A percentile compares a stretch with the other conserved stretches of the same genome.
Evolutionary conservation across 1,140 invertebrate species (phyloP).

Genomic region (Drosophila sulfurigaster): DNA sequence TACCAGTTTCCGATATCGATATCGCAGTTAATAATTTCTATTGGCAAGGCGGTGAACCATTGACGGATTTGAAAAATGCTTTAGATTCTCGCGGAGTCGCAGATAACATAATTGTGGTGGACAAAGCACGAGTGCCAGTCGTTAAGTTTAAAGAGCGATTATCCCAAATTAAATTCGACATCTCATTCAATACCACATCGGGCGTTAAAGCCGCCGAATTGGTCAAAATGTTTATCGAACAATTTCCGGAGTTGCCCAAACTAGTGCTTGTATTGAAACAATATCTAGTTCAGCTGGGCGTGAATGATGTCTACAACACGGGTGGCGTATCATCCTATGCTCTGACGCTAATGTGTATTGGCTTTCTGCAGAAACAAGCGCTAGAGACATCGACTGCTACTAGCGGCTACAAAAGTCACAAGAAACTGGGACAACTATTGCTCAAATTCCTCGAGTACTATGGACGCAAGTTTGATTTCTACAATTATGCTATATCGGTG

Average conservation of each 20-base stretch:
- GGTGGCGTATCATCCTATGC: constrained; percentile 66
- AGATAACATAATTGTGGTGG: constrained; percentile 50
- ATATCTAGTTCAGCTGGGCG: constrained; percentile 48
- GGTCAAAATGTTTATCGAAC: constrained; percentile 43
- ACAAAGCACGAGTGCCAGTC: constrained; percentile 64
- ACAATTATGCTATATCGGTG: constrained; percentile 57
- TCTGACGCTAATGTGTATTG: constrained; percentile 61
- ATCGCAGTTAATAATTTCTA: constrained; percentile 42
- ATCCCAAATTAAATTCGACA: constrained; percentile 63
- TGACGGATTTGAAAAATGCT: constrained; percentile 42
- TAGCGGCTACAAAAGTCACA: constrained; percentile 24
- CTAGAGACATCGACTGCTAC: neutral
- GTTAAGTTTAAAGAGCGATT: constrained; percentile 62
- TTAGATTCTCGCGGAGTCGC: constrained; percentile 41
- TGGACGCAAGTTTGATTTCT: constrained; percentile 66
- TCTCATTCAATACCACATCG: constrained; percentile 57
- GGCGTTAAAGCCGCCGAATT: constrained; percentile 62
- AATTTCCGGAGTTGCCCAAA: constrained; percentile 61
- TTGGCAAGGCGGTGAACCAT: constrained; percentile 23
- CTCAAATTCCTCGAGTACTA: constrained; percentile 67
- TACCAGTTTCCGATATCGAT: constrained; percentile 62
- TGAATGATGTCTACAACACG: constrained; percentile 60
- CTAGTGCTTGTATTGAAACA: constrained; percentile 67
- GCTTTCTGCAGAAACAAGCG: constrained; percentile 57
- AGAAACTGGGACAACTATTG: constrained; percentile 54